Base-by-base conservation (phyloP, 1,140 invertebrate genomes). In the Macrocentrus cingulum region DNA sequence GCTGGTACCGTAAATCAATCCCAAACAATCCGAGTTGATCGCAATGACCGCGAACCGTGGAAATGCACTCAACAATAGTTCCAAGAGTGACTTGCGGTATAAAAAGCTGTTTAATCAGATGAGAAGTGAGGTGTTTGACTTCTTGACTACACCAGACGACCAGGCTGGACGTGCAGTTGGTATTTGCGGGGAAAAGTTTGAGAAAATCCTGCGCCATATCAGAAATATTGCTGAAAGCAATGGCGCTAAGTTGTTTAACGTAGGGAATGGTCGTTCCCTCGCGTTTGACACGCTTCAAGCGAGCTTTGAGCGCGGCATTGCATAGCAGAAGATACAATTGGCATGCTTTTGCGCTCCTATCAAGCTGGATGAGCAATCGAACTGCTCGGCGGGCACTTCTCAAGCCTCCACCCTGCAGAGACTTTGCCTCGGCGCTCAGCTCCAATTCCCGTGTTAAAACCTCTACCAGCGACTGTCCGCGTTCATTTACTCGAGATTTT, bases 131-230 rank as follows among this genome's bases (percentile, higher is more conserved):
- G 80, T 86, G 84, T 71, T 88, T 88, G 41, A 98, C 78, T 80
- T 99, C 94, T 61, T 87, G 84, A 65, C 90, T 91, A 59, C 90
- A 88, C 95, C 95, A 98, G 1, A 96, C 90, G 60, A 95, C 86
- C 63, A 96, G 88, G 60, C 84, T 87, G 64, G 87, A 89, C 56
- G 83, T 87, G 81, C 87, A 90, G 66, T 84, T 87, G 66, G 84
- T 85, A 67, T 84, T 83, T 51, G 88, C 81, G 29, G 89, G 86
- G 75, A 97, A 96, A 34, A 90, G 87, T 68, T 87, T 84, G 25
- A 87, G 81, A 73, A 96, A 95, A 79, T 97, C 94, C 66, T 85
- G 86, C 49, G 89, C 87, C 67, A 94, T 94, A 72, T 96, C 91
- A 56, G 85, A 85, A 56, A 97, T 85, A 68, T 91, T 92, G 57